Evolutionary conservation across 2,888 invertebrate genomes (phyloP), one percentile per base, ranked within the genome.

Genomic region (Cyaniris semiargus): DNA sequence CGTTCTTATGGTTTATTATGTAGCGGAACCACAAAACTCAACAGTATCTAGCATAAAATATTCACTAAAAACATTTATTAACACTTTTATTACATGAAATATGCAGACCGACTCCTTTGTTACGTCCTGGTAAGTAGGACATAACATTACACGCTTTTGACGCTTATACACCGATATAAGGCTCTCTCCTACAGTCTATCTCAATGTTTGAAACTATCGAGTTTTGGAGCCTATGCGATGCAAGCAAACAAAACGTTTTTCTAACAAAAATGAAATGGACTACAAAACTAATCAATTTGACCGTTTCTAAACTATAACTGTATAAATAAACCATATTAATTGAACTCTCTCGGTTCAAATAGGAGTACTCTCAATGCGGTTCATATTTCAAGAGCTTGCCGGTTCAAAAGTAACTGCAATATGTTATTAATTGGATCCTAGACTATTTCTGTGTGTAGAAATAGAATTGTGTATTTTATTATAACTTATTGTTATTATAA

Each of bases 371-470:
- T 66, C 66, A 66, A 31, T 27, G 27, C 66, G 23, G 66, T 66
- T 66, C 66, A 31, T 31, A 27, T 66, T 66, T 66, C 66, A 66
- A 66, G 66, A 6, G 66, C 15, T 60, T 60, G 23, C 13, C 23
- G 60, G 23, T 60, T 66, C 66, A 66, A 53, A 53, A 53, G 66
- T 27, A 18, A 66, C 66, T 27, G 66, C 23, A 66, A 66, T 66
- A 66, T 66, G 66, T 66, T 66, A 66, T 66, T 66, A 66, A 66
- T 66, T 66, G 66, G 66, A 66, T 66, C 66, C 66, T 66, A 66
- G 66, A 60, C 66, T 53, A 53, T 5, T 53, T 53, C 18, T 53
- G 18, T 53, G 0, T 53, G 53, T 53, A 5, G 53, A 53, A 18
- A 44, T 58, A 15, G 60, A 4, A 23, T 60, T 60, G 23, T n/a